Conservation (phyloP, 1,140 invertebrate species). For the Wiebesia pumilae region DNA sequence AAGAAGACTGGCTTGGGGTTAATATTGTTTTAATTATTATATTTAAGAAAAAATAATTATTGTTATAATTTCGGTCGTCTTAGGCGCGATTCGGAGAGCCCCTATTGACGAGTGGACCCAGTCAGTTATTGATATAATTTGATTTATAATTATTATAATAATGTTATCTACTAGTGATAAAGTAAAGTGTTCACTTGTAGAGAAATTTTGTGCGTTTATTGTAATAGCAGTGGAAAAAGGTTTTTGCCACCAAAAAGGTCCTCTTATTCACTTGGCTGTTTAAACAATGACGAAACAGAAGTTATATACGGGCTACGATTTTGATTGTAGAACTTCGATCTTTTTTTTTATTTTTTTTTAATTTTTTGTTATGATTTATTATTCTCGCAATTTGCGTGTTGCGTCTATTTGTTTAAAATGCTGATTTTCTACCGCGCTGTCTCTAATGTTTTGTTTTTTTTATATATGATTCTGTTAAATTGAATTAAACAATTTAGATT, state of each 20-base stretch:
- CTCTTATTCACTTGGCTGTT: conserved; percentile 52
- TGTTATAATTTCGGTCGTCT: conserved; percentile 51
- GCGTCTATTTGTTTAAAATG: conserved; percentile 55
- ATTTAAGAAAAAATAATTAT: conserved; percentile 52
- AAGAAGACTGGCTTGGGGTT: conserved; percentile 48
- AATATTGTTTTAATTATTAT: conserved; percentile 54
- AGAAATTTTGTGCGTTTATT: conserved; percentile 45
- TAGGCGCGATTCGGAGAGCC: conserved; percentile 45
- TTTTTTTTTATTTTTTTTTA: conserved; percentile 57
- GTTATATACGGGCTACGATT: conserved; percentile 59
- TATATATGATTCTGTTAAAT: conserved; percentile 65
- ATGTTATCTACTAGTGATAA: conserved; percentile 39
- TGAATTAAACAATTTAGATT: conserved; percentile 67
- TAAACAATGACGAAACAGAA: conserved; percentile 59
- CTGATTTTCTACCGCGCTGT: conserved; percentile 53
- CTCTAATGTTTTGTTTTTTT: conserved; percentile 57
- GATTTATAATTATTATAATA: conserved; percentile 51
- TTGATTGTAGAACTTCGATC: conserved; percentile 60
- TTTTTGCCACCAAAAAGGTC: conserved; percentile 36
- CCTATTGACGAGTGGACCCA: conserved; percentile 46
- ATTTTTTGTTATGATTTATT: conserved; percentile 54
- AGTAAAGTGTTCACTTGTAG: conserved; percentile 33
- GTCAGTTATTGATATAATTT: conserved; percentile 50
- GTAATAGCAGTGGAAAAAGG: conserved; percentile 40
- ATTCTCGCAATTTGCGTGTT: conserved; percentile 55